Evolutionary conservation across 2,113 vertebrate genomes (phyloP), one percentile per base, ranked within the genome.

Genomic region (Oreochromis aureus): DNA sequence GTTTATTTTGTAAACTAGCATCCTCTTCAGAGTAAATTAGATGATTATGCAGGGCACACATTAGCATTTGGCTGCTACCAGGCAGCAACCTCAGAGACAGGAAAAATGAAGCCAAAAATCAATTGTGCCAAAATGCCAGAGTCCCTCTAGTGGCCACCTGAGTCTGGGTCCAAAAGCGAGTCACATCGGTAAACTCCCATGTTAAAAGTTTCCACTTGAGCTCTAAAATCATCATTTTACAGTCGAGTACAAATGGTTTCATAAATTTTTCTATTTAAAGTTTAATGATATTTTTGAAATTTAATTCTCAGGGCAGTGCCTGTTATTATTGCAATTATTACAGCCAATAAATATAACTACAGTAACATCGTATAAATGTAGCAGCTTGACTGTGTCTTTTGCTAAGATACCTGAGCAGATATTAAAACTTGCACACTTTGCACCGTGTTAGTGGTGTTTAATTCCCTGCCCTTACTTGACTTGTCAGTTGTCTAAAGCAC

Each of bases 251-350:
- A 39, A 69, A 41, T 39, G 12, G 5, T 44, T 71, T 71, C 12
- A 2, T 24, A 44, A 24, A 9, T 1, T 44, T 7, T 69, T 69
- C 34, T 39, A 13, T 69, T 69, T 41, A 12, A 41, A 13, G 63
- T 22, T 44, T 24, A 24, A 44, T 10, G 5, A 71, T 71, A 71
- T 71, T 71, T n/a, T 71, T 73, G 2, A 73, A 27, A 73, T 46
- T 0, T 27, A 16, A 27, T 46, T 27, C 1, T 46, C 66, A 6
- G 22, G 7, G 13, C 36, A 5, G 3, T 24, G 1, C 66, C 32
- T 63, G 12, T 63, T 18, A 12, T 63, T 63, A 36, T 63, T 1
- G 4, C 30, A 34, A 13, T 22, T 15, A 44, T 71, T 71, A 16
- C 36, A 71, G 36, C 36, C 9, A 71, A 71, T 71, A 44, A 71